These are phyloP conservation scores for Drosophila serrata DNA, from an alignment of 1,140 invertebrate species.

Conservation along the genomic window DNA sequence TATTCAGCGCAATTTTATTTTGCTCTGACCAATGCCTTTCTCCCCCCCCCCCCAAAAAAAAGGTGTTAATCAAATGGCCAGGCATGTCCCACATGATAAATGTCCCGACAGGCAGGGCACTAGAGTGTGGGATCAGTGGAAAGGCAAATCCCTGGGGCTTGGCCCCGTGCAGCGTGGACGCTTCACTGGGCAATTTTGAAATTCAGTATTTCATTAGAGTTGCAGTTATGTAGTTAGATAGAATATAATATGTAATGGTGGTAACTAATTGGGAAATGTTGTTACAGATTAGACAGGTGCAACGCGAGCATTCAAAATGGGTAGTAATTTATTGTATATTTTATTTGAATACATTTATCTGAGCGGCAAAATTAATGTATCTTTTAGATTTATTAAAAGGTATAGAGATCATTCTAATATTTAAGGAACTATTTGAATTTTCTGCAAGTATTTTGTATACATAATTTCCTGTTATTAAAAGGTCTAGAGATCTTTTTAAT, in stretches of 20 bases:
- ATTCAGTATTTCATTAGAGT: not conserved
- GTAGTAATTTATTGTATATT: no score
- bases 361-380: not conserved
- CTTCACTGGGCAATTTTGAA: conserved; percentile 3
- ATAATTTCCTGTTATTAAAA: no score
- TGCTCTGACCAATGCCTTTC: conserved; percentile 19
- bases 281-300: not conserved
- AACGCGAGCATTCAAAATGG: no score
- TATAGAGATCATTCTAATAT: not conserved
- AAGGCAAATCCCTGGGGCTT: conserved; percentile 3
- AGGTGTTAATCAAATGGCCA: conserved; percentile 77
- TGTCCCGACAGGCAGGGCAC: conserved; percentile 20
- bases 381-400: not conserved
- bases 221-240: not conserved
- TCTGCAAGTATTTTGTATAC: no score
- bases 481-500: not conserved
- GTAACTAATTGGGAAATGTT: not conserved
- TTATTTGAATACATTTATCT: not conserved
- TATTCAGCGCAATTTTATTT: conserved; percentile 64
- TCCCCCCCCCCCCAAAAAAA: conserved; percentile 42
- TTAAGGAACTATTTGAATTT: no score
- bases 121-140: not conserved
- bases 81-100: conserved; percentile 71
- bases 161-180: not conserved
- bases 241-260: not conserved